Evolutionary conservation across 2,797 vertebrate genomes (phyloP), one percentile per base, ranked within the genome.

Genomic region (Cuculus canorus): DNA sequence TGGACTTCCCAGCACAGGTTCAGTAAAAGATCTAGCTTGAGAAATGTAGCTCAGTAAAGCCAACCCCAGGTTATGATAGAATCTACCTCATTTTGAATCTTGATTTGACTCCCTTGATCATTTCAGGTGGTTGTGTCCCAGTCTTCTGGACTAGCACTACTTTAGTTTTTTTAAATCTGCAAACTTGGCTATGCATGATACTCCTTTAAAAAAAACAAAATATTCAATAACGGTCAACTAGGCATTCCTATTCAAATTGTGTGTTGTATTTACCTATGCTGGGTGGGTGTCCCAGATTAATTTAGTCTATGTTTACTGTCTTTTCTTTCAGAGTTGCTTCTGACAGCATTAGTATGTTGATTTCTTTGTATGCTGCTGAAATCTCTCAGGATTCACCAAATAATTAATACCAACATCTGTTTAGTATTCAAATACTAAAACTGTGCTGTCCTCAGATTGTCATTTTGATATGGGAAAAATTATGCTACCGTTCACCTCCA

Each of bases 371-470:
- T 19, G 24, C 65, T 78, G 48, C 65, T 64, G 64, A 45, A 77
- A 33, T 73, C 71, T 94, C 85, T 50, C 65, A 83, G 79, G 72
- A 91, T 85, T 91, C 69, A 59, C 45, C 65, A 75, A 81, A 90
- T 90, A 90, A 95, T 94, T 95, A 94, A 95, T 92, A 86, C 41
- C 52, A 91, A 81, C 77, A 76, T 85, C 90, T 95, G 41, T 86
- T 83, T 95, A 86, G 70, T 43, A 91, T 90, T 87, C 72, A 96
- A 86, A 79, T 84, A n/a, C 18, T 81, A 37, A 56, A 84, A 19
- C 19, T 0, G 1, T 47, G 33, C 50, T 86, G 65, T 78, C 73
- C 57, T 95, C 50, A 64, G 28, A 59, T 65, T 88, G 41, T 77
- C n/a, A 59, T 86, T 92, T 65, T 68, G 37, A 72, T 75, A 39